Base-by-base conservation (phyloP, 2,797 vertebrate species). In the Oreortyx pictus region DNA sequence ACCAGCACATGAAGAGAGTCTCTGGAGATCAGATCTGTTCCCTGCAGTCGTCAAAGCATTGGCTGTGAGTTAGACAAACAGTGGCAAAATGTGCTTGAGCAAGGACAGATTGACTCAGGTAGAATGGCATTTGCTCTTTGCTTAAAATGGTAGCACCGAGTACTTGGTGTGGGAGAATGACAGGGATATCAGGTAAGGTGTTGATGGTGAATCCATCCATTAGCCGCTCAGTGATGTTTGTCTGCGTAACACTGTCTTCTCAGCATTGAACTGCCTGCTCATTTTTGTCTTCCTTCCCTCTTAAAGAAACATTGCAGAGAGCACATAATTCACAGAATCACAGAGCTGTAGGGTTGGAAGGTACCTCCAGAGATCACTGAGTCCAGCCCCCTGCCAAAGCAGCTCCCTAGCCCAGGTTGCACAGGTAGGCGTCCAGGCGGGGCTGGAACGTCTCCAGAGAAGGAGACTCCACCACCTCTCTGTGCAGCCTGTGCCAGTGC, bases 1-100 rank as follows among this genome's bases (percentile, higher is more conserved):
- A 43, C 1, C 0, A 31, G 47, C 2, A 9, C 8, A 0, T 47
- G 46, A 43, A 54, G 76, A 33, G 24, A 11, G 35, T 22, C 24
- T 64, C n/a, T 60, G 43, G 61, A 67, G 47, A 27, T 24, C 22
- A 19, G 7, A 12, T 74, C 29, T 0, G 0, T 7, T 73, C 54
- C 33, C 67, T 67, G 41, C 16, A 66, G 52, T 33, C 71, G 37
- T 31, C 18, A 8, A 43, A 66, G 49, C 9, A 5, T 14, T 46
- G 37, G 19, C 46, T 50, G 2, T 62, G 33, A 20, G 47, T 85
- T 73, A 57, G 66, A 24, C 46, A 33, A 65, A 24, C 14, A 8
- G 19, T 13, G 50, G 46, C 66, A 57, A 52, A 90, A 82, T 57
- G 33, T 33, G 25, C 62, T 78, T 74, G 16, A 50, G 25, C 50